A percentile compares a stretch with the other conserved stretches of the same genome.
phyloP scores from a whole-genome alignment of 2,888 invertebrate species.

The Nomada ferruginata region DNA sequence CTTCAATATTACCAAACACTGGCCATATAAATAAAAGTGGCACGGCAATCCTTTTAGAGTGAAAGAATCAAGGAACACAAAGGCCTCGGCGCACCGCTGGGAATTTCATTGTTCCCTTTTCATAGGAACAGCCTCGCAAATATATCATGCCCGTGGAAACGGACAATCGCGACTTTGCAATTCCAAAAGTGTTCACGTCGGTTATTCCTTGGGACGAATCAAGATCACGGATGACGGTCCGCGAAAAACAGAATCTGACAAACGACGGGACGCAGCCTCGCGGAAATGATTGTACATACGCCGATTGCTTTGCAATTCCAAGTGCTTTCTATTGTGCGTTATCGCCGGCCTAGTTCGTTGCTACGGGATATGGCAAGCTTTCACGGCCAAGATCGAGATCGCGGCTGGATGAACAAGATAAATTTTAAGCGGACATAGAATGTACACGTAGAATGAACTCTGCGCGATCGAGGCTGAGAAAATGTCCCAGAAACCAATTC shows the following conservation, averaged over 20 bases:
- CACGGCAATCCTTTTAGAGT: too few species aligned
- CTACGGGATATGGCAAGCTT: slow-evolving; percentile 23
- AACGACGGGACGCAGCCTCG: slow-evolving; percentile 24
- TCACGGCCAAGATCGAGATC: slow-evolving; percentile 47
- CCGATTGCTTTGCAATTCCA: slow-evolving; percentile 57
- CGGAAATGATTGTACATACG: slow-evolving; percentile 38
- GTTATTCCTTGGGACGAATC: slow-evolving; percentile 35
- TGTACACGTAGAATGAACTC: too few species aligned
- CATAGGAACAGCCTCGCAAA: not conserved
- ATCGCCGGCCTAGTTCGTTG: slow-evolving; percentile 40
- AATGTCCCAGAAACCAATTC: too few species aligned
- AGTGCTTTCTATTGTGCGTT: slow-evolving; percentile 48
- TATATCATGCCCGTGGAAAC: slow-evolving; percentile 25
- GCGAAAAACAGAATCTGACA: slow-evolving; percentile 20
- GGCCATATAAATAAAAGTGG: not conserved
- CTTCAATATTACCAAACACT: not conserved
- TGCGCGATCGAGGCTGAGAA: too few species aligned
- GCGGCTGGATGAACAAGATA: not conserved
- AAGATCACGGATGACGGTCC: slow-evolving; percentile 45
- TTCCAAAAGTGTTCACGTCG: slow-evolving; percentile 28
- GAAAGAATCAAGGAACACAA: not conserved
- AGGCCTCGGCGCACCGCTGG: slow-evolving; percentile 4
- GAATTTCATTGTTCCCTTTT: slow-evolving; percentile 41
- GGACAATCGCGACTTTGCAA: slow-evolving; percentile 44
- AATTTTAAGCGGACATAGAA: not conserved